Evolutionary conservation across 2,797 vertebrate species (phyloP).

Genomic region (Eremophila alpestris): DNA sequence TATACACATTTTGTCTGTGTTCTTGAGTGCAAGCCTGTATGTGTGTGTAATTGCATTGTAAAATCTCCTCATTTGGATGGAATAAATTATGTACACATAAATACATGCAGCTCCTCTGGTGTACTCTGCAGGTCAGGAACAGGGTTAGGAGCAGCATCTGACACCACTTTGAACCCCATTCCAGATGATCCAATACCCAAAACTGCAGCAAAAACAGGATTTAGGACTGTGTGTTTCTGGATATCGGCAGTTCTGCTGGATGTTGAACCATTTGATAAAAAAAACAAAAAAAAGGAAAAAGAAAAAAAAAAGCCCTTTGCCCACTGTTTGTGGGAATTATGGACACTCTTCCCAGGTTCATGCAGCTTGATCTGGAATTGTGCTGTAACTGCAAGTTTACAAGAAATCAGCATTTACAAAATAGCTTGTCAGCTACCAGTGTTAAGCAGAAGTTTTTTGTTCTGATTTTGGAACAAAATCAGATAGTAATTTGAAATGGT

Average conservation of each 20-base stretch:
- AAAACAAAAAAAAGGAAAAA: too few relatives aligned
- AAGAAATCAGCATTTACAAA: neutral
- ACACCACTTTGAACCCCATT: neutral
- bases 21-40: neutral
- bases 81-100: neutral
- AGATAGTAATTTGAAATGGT: neutral
- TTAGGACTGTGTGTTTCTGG: neutral
- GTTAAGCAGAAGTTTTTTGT: neutral
- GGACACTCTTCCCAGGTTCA: rapidly evolving
- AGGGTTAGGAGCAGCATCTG: neutral
- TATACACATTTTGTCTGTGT: neutral
- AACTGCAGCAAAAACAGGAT: neutral
- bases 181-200: neutral
- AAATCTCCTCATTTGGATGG: neutral
- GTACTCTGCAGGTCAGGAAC: neutral
- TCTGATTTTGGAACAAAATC: neutral
- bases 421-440: neutral
- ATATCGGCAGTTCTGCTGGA: neutral
- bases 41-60: neutral
- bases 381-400: neutral
- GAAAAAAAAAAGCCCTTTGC: neutral
- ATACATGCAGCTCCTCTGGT: neutral
- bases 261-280: neutral
- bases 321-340: neutral
- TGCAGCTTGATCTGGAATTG: neutral